These are phyloP conservation scores for Odocoileus virginianus DNA, from an alignment of 2,113 vertebrate genomes.

Conservation along the genomic window DNA sequence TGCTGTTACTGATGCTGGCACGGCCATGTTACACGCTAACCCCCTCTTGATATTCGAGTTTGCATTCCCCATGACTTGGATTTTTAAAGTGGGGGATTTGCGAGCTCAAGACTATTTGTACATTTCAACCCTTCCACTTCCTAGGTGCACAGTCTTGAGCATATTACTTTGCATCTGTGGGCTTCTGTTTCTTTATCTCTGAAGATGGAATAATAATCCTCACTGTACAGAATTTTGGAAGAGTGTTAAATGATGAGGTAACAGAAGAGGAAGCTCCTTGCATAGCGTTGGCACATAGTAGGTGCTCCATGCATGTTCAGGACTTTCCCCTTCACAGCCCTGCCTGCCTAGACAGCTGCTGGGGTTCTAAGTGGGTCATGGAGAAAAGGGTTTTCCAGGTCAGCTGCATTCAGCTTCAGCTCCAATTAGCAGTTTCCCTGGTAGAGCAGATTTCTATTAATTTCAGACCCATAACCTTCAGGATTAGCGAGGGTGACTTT, in stretches of 20 bases:
- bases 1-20: neutral
- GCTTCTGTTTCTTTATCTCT: neutral
- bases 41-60: neutral
- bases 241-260: neutral
- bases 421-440: slow-evolving; percentile 5
- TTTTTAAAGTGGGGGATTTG: neutral
- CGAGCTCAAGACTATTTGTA: neutral
- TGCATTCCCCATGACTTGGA: fast-evolving
- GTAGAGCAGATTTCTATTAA: neutral
- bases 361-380: slow-evolving; percentile 2
- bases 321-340: neutral
- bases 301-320: neutral
- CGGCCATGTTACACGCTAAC: neutral
- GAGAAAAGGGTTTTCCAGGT: slow-evolving; percentile 36
- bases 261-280: neutral
- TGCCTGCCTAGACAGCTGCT: slow-evolving; percentile 15
- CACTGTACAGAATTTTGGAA: neutral
- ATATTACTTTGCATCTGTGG: neutral
- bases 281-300: neutral
- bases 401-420: slow-evolving; percentile 22
- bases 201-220: neutral
- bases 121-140: neutral
- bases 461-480: neutral
- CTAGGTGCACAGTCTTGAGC: neutral
- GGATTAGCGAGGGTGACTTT: neutral